Evolutionary conservation across 2,888 invertebrate species (phyloP).

Genomic region (Seira musarum): DNA sequence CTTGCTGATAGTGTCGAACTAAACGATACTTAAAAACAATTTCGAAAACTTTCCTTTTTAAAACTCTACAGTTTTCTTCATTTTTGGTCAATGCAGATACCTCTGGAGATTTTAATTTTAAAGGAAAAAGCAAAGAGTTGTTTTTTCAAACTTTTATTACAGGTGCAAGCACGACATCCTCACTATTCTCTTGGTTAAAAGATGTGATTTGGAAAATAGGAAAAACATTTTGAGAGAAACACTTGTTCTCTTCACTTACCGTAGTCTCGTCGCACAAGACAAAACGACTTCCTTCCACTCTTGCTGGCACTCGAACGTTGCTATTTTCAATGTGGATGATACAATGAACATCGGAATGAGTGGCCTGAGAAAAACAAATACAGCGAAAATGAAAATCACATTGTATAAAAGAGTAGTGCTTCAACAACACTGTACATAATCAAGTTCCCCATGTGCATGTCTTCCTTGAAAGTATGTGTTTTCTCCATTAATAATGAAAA

Average conservation of each 20-base stretch:
- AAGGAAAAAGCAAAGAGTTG: slow-evolving; percentile 6
- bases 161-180: neutral
- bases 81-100: neutral
- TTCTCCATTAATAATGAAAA: neutral
- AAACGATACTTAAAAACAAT: slow-evolving; percentile 33
- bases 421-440: too few relatives aligned
- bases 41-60: neutral
- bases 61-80: neutral
- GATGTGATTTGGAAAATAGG: neutral
- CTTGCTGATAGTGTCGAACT: slow-evolving; percentile 32
- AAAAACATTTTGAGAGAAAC: neutral
- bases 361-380: slow-evolving; percentile 74
- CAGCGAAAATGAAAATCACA: slow-evolving; percentile 16
- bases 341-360: slow-evolving; percentile 92
- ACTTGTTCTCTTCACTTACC: slow-evolving; percentile 72
- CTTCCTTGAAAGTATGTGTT: neutral
- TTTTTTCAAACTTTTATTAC: neutral
- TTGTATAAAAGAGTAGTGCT: neutral
- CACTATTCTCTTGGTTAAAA: slow-evolving; percentile 17
- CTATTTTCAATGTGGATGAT: slow-evolving; percentile 92
- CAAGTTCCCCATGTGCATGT: too few relatives aligned
- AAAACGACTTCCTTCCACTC: slow-evolving; percentile 84
- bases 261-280: slow-evolving; percentile 95
- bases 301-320: slow-evolving; percentile 89
- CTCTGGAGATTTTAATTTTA: slow-evolving; percentile 1